Conservation (phyloP, 2,113 vertebrate species). For the Gorsachius goisagi region DNA sequence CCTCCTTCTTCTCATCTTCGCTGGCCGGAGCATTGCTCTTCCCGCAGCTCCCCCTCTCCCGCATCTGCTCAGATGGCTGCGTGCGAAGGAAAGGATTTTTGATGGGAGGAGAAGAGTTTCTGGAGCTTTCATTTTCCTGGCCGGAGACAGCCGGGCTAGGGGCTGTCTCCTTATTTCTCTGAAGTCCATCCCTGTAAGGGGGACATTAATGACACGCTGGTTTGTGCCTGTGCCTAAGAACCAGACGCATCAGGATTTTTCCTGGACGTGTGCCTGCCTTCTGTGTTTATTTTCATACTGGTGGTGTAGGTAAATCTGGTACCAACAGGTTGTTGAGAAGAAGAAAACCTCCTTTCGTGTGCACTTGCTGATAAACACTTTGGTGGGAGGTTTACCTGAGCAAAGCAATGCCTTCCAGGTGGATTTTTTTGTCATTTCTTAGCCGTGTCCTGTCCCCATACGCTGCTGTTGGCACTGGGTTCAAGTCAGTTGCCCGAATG, state of each 20-base stretch:
- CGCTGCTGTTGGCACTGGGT: not conserved
- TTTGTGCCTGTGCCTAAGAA: not conserved
- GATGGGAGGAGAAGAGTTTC: not conserved
- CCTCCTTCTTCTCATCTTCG: not conserved
- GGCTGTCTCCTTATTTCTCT: not conserved
- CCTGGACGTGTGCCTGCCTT: not conserved
- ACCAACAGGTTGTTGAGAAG: not conserved
- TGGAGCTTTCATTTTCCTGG: not conserved
- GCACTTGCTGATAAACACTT: not conserved
- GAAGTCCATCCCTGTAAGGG: not conserved
- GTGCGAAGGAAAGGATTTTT: not conserved
- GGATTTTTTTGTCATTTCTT: not conserved
- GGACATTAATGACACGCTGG: fast-evolving
- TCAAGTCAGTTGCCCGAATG: fast-evolving
- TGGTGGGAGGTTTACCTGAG: not conserved
- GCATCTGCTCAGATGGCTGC: not conserved
- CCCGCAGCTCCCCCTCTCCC: not conserved
- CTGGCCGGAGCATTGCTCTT: not conserved
- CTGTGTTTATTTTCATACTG: not conserved
- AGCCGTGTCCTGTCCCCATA: fast-evolving
- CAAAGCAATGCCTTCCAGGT: not conserved
- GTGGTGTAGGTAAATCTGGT: not conserved
- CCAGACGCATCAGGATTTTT: not conserved
- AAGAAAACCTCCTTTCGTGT: fast-evolving
- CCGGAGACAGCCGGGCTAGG: not conserved